Base-by-base conservation (phyloP, 2,113 vertebrate species). In the Chaetodon trifascialis region DNA sequence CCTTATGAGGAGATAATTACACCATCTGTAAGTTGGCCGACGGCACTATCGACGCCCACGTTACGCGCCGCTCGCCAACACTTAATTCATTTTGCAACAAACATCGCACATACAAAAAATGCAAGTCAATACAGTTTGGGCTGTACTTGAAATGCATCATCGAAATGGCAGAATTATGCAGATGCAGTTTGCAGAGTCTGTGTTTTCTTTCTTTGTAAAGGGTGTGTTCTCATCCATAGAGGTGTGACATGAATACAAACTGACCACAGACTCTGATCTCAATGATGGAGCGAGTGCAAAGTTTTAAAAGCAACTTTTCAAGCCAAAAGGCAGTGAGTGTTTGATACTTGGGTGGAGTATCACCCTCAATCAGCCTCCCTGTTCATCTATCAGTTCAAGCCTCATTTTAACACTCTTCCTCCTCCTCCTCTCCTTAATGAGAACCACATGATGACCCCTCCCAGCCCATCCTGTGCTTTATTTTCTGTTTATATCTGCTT, bases 1-100 rank as follows among this genome's bases (percentile, higher is more conserved):
- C 87, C 86, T 89, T 77, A 92, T 86, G 88, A 89, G 88, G 72
- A 91, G 90, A 94, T 94, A 93, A 95, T 95, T 89, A 92, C 83
- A 84, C 89, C 93, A 93, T 94, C 78, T 92, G 90, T 93, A 92
- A 94, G 87, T 89, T 62, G 74, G 68, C 90, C 73, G 40, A 46
- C 82, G 82, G 90, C 75, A 14, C 62, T 92, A 93, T 94, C 63
- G 93, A 93, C 84, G 76, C 36, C 82, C 19, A 47, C 86, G 87
- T 90, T 93, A 85, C 65, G 17, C 65, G 60, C 81, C 30, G 73
- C 86, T 86, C 70, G 36, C 88, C 84, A 85, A 82, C 80, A 34
- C 88, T 86, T 87, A 83, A 93, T 91, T 93, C 90, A 90, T 88
- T 91, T 83, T 66, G 86, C 87, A 79, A 92, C 92, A 87, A 90